Evolutionary conservation across 53 echinoderm and acorn worm species (phyloP), one percentile per base, ranked within the genome.

Genomic region (Echinometra lucunter): DNA sequence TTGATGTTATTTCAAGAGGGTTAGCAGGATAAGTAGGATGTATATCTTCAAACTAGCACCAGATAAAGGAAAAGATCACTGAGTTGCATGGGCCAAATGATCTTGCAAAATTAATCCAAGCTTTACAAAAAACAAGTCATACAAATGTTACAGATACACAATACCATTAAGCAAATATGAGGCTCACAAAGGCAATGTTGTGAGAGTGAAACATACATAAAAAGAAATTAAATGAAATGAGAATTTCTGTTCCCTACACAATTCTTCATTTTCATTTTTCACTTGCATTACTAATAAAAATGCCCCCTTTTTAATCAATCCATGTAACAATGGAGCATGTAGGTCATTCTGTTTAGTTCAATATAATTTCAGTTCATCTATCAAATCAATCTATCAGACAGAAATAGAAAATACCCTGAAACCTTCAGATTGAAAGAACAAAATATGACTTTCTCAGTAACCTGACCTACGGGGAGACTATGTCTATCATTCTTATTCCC

Each of bases 341-440:
- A 47, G 45, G 21, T 85, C 30, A 85, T 27, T 19, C 44, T 81
- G 23, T 35, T 21, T 44, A 81, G 44, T 81, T 17, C 44, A 44
- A 42, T 42, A 81, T 28, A 49, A 85, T 85, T 83, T 85, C 45
- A 85, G 81, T 19, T 47, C 53, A 85, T 45, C 85, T 49, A 85
- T n/a, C 30, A 4, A 44, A 47, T 21, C 21, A 7, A 78, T 78
- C 42, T 78, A 85, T 49, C 47, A 83, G 4, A 83, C 45, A n/a
- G 15, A 85, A 85, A 85, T 47, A 49, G 85, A 49, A 9, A 85
- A 85, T 10, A 27, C 85, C 85, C 28, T 10, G 16, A 47, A 85
- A 28, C 9, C 8, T 49, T 28, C 6, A 0, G 81, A 25, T 8
- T 85, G 13, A 85, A 85, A 44, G 40, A 44, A 44, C 30, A 44